These are phyloP conservation scores for Temnothorax unifasciatus DNA, from an alignment of 2,888 invertebrate genomes.

Conservation along the genomic window DNA sequence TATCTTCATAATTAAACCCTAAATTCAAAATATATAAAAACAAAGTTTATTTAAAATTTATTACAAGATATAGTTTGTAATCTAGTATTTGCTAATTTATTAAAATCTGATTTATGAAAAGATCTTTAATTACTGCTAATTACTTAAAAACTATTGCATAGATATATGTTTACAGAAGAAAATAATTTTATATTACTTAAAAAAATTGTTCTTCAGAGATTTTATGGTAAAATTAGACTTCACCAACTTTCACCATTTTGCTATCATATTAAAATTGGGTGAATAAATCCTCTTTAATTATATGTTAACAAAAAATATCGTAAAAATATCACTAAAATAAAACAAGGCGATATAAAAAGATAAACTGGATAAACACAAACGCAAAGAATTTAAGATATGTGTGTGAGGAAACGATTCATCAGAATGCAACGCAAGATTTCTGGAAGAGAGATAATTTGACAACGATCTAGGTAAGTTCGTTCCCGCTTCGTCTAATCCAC, in stretches of 20 bases:
- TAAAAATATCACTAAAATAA: background rate
- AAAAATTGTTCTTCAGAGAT: background rate
- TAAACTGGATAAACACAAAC: background rate
- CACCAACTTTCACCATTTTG: background rate
- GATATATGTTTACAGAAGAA: background rate
- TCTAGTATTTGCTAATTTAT: background rate
- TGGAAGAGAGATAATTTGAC: background rate
- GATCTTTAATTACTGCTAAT: background rate
- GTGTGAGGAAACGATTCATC: background rate
- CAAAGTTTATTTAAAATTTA: background rate
- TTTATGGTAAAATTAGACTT: background rate
- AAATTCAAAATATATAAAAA: background rate
- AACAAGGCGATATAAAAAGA: background rate
- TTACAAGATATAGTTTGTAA: background rate
- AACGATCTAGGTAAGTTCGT: background rate
- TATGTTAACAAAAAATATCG: conserved; percentile 13
- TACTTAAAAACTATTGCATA: background rate
- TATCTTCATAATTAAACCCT: background rate
- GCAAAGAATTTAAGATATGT: background rate
- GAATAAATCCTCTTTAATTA: background rate
- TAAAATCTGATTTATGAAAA: background rate
- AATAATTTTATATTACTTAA: background rate
- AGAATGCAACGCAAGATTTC: background rate
- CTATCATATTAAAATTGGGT: background rate
- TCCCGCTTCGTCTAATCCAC: background rate